Evolutionary conservation across 2,113 vertebrate genomes (phyloP), one percentile per base, ranked within the genome.

Genomic region (Mellivora capensis): DNA sequence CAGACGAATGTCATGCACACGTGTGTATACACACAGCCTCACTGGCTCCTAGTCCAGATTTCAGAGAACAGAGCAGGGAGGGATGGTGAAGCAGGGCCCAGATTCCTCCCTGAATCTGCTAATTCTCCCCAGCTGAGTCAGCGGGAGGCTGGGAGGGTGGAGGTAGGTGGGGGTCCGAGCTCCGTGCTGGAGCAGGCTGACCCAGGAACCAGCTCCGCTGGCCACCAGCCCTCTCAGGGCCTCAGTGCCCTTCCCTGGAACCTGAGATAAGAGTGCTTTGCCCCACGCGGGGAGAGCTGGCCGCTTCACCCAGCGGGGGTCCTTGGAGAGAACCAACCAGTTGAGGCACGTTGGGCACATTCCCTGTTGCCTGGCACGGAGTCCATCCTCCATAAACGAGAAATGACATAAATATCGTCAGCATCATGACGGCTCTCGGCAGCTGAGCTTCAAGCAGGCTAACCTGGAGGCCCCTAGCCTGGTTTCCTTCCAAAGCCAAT

Each of bases 101-200:
- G 23, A 92, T 76, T 84, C 74, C 87, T 94, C 77, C 80, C 81
- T 14, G 20, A 67, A 90, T 61, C 95, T 76, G 61, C 79, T 89
- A 11, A 72, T 67, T 87, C 88, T 54, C 59, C 71, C 71, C 76
- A 42, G 82, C 77, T 90, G 81, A 96, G 89, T 96, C 97, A 93
- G 84, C 29, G 0, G 72, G 87, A 71, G 52, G 62, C 91, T 44
- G 31, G 5, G 64, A 42, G 44, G 93, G 47, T 37, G 74, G 31
- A 83, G 62, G 52, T 1, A 14, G 62, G 57, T 6, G 29, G 44
- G 72, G 23, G 39, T 67, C 13, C 1, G 1, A 47, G 76, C 52
- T 13, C 27, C 0, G 10, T 25, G 13, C 71, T 2, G 31, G 79
- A 11, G 54, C 83, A 27, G 76, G 15, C 25, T 20, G 27, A 77